Base-by-base conservation (phyloP, 1,140 invertebrate species). In the Drosophila tsacasi region DNA sequence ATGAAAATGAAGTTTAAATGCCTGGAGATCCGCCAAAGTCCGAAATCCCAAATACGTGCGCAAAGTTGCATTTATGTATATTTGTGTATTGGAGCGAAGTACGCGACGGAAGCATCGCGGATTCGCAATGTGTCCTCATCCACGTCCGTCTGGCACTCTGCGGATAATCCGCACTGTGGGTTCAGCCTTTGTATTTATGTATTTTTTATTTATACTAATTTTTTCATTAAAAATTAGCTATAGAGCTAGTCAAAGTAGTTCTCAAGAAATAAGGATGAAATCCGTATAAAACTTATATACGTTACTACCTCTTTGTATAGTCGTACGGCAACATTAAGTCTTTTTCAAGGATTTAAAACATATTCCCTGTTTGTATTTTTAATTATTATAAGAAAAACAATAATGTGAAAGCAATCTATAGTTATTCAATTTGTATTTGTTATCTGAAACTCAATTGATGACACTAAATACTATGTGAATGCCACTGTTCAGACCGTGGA, bases 41-140 rank as follows among this genome's bases (percentile, higher is more conserved):
- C 63, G 59, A 84, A 84, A 89, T 89, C 85, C 84, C 62, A 84
- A 89, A 81, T 81, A 89, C 84, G 84, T 89, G 84, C 77, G 66
- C 64, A 86, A 71, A 79, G 82, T 77, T 57, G 58, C 79, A 67
- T 82, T 86, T 85, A 63, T 62, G 80, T 85, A 71, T 69, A 79
- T 86, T 83, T 73, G 65, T 64, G 75, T 61, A 75, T 42, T 47
- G 46, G 54, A 61, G 80, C 80, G 61, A 79, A 76, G 73, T 81
- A 50, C 68, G 67, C 67, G 37, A 13, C 44, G 69, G 35, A 44
- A 72, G 19, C 52, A 49, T 17, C 42, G 49, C 65, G 76, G 63
- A 71, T 71, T 65, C 57, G 35, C 76, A 72, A 65, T 50, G 46
- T 54, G 21, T 54, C 23, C 37, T 30, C 32, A 39, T 60, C 35